These are phyloP conservation scores for Dryocosmus kuriphilus DNA, from an alignment of 2,888 invertebrate species.

Conservation along the genomic window DNA sequence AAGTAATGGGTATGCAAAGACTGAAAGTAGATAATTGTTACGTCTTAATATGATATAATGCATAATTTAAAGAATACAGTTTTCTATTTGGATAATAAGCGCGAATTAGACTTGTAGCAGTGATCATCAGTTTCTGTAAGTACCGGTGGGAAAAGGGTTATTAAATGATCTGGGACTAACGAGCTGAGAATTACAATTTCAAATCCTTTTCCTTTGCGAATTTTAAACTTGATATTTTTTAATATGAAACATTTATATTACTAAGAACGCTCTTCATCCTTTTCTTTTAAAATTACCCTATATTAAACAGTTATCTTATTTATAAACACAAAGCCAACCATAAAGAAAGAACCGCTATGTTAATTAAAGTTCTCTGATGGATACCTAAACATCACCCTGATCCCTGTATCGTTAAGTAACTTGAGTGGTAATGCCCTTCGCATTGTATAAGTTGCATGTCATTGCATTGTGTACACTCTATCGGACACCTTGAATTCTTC, in stretches of 20 bases:
- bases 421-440: conserved; percentile 1
- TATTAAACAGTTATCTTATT: neutral
- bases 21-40: neutral
- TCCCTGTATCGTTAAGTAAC: neutral
- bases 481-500: conserved; percentile 3
- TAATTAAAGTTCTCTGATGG: neutral
- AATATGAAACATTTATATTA: neutral
- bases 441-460: neutral
- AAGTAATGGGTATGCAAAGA: neutral
- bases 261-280: neutral
- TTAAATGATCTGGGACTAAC: conserved; percentile 28
- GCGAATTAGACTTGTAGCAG: neutral
- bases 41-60: neutral
- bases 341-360: conserved; percentile 13
- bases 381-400: neutral
- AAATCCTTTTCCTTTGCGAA: neutral
- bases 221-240: neutral
- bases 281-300: neutral
- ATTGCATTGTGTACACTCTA: no score
- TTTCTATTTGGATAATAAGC: conserved; percentile 24
- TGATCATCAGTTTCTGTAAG: conserved; percentile 18
- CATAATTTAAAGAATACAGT: conserved; percentile 7
- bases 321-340: neutral
- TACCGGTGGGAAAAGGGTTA: conserved; percentile 12
- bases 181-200: conserved; percentile 13